Base-by-base conservation (phyloP, 2,888 invertebrate species). In the Erpobdella octoculata region DNA sequence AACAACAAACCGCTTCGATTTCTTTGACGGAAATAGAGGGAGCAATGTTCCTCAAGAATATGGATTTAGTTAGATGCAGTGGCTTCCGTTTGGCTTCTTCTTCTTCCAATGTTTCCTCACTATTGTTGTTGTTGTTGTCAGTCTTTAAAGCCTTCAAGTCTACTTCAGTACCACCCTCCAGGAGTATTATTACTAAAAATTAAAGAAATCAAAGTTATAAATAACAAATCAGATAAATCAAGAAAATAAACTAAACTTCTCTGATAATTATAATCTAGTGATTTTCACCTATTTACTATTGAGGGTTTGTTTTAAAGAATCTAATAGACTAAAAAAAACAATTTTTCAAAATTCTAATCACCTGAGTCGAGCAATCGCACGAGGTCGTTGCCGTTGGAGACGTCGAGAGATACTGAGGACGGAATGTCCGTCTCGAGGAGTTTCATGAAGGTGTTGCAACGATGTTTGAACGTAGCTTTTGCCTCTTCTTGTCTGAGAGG, bases 401-500 rank as follows among this genome's bases (percentile, higher is more conserved):
- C 89, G 81, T 98, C 97, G 0, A 96, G 88, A 1, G 89, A 87
- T 0, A 92, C 89, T 76, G 86, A 88, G 73, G 90, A 89, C 64
- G 95, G 86, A 77, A 89, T 88, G 2, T 88, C 89, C 53, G 85
- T 86, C 1, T 89, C 88, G 70, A 80, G 76, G 68, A 96, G 83
- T 75, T 93, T 92, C 79, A 90, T 84, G 82, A 95, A 97, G 0
- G 94, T 92, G 76, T 90, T 89, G 15, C 93, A 88, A 1, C 98
- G 89, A 85, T 89, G 90, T 89, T 80, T 76, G 66, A 84, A 76
- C n/a, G 80, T 78, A 89, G 90, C 85, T 71, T 89, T 85, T 79
- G 93, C 91, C 80, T 95, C 94, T 25, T 91, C 91, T 83, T 91
- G 92, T 71, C 92, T 86, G 83, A 91, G 93, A 37, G 90, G 87